Base-by-base conservation (phyloP, 2,113 vertebrate species). In the Mellivora capensis region DNA sequence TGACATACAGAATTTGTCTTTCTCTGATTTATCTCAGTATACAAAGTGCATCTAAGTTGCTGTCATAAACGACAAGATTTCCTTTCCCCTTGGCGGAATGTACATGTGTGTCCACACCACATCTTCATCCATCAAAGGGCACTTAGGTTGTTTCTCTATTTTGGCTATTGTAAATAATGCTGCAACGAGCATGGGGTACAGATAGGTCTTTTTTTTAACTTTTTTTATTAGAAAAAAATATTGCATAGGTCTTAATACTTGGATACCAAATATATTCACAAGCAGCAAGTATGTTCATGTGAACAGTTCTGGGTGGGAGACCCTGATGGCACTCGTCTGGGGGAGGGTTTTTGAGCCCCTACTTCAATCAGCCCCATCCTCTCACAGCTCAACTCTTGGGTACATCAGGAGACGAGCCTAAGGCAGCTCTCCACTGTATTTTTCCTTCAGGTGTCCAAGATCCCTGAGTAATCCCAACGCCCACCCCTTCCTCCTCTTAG, bases 171-270 rank as follows among this genome's bases (percentile, higher is more conserved):
- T 77, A n/a, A 64, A 54, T 39, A 47, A 72, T 14, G 18, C 25
- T 34, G n/a, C 18, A 86, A 57, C 25, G 25, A 39, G 39, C 0
- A 42, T 54, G 27, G 27, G 77, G n/a, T 71, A 15, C 13, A 80
- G 44, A 34, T 52, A 62, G 25, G 74, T 27, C 34, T 47, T 90
- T 77, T 47, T 97, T 98, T 97, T 7, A 54, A 7, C 57, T 97
- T 76, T 84, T 95, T 93, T 99, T 99, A 99, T 99, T 99, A 99
- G 98, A 99, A 99, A 98, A 99, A 99, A 99, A 99, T 98, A 98
- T 99, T 99, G 98, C 98, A 99, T 99, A 98, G 98, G 97, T 98
- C 64, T 98, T 95, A 97, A 98, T 97, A 99, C 99, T 99, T 99
- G 99, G 99, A 99, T 98, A 99, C 99, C 99, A 99, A 99, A 99